Base-by-base conservation (phyloP, 2,113 vertebrate species). In the Engystomops pustulosus region DNA sequence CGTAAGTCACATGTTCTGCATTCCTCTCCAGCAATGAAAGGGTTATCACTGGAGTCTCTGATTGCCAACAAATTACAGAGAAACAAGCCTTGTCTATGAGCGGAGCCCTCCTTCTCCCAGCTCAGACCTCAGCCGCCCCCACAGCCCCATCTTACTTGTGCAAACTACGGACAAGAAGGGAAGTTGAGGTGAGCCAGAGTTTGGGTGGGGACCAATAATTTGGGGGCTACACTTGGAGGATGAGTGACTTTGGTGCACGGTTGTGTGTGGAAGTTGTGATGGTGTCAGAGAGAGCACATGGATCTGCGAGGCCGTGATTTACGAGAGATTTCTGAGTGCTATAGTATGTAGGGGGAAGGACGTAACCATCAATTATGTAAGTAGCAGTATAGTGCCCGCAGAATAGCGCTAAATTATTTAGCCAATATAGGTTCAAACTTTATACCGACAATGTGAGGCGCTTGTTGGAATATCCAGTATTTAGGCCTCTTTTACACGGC, bases 51-150 rank as follows among this genome's bases (percentile, higher is more conserved):
- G 20, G 67, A 58, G 30, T 10, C 49, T 55, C 45, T 2, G 18
- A 72, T 30, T 82, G 80, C 80, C 68, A 82, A n/a, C 45, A 60
- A 58, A 82, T 72, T 44, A 15, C 69, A 72, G 45, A 32, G 80
- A 60, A 82, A 82, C 67, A 71, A 81, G 79, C 23, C 23, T 32
- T 72, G 67, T 71, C 80, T 81, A 58, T 71, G 14, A 58, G 80
- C 79, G 18, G 45, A 81, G 49, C 47, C 67, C 70, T 84, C 82
- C 62, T 76, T 47, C 82, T 45, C 79, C 82, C 72, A 65, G 44
- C 74, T 27, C 45, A 67, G 38, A 34, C 14, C 71, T 68, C 12
- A 72, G 72, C 30, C 81, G 27, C 15, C 41, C 12, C 51, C 68
- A 23, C 14, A 17, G 23, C 36, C 62, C 34, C 41, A 15, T 27